These are phyloP conservation scores for Osmerus eperlanus DNA, from an alignment of 2,113 vertebrate genomes.

Conservation along the genomic window DNA sequence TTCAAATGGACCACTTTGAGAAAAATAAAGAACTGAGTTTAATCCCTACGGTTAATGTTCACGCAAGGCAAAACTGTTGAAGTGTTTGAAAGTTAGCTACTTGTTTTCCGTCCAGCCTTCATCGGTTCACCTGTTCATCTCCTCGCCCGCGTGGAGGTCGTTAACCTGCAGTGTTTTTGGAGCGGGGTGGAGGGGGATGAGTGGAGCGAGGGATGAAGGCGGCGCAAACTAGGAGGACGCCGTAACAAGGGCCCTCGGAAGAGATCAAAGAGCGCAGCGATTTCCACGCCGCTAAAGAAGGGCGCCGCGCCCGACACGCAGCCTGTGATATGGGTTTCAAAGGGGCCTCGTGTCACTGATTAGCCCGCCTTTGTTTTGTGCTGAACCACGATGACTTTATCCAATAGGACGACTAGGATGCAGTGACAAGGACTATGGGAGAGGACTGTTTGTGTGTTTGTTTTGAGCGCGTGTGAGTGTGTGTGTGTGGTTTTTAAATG, in stretches of 20 bases:
- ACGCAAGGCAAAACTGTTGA: too few relatives aligned
- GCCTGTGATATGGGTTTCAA: constrained; percentile 62
- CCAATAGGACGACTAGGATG: constrained; percentile 59
- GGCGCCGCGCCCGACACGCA: constrained; percentile 36
- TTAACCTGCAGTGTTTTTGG: too few relatives aligned
- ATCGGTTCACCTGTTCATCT: too few relatives aligned
- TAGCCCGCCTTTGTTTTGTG: constrained; percentile 58
- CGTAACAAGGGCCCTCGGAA: background rate
- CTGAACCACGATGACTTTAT: constrained; percentile 50
- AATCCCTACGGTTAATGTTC: too few relatives aligned
- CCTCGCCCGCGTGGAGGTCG: too few relatives aligned
- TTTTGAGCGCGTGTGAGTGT: constrained; percentile 1
- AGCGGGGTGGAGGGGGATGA: too few relatives aligned
- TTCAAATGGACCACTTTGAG: too few relatives aligned
- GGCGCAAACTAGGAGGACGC: too few relatives aligned
- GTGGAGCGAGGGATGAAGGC: too few relatives aligned
- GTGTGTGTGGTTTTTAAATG: background rate
- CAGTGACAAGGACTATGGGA: constrained; percentile 19
- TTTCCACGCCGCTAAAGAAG: constrained; percentile 46
- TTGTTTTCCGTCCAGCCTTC: too few relatives aligned
- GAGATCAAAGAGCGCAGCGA: constrained; percentile 57
- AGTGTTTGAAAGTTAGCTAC: too few relatives aligned
- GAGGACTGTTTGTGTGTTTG: constrained; percentile 5
- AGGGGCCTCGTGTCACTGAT: constrained; percentile 62
- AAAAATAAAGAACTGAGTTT: too few relatives aligned